phyloP scores from a whole-genome alignment of 2,113 vertebrate species.

The Colius striatus region DNA sequence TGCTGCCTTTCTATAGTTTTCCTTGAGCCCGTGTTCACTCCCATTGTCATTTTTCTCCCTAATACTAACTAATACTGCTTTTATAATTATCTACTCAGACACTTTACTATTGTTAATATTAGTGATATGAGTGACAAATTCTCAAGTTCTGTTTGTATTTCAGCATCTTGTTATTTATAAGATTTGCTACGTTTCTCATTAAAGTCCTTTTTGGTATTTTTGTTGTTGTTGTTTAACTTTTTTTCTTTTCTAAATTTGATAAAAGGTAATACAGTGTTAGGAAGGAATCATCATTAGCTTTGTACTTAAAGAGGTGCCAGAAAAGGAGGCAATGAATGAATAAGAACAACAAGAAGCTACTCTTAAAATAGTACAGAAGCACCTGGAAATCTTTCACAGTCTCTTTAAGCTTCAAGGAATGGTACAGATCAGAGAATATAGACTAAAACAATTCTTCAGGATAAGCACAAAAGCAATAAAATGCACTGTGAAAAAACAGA shows the following conservation, averaged over 20 bases:
- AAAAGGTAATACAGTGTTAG: not conserved
- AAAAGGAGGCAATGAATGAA: not conserved
- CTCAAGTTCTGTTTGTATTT: not conserved
- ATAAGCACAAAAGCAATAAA: not conserved
- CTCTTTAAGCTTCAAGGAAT: not conserved
- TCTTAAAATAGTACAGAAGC: slow-evolving; percentile 19
- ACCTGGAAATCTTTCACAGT: not conserved
- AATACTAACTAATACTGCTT: not conserved
- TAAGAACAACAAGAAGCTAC: not conserved
- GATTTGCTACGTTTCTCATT: not conserved
- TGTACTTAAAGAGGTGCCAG: not conserved
- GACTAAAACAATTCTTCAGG: not conserved
- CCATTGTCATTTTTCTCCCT: not conserved
- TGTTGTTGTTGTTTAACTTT: too few relatives aligned
- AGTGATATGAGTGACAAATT: not conserved
- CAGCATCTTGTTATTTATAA: not conserved
- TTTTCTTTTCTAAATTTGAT: not conserved
- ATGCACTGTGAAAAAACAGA: not conserved
- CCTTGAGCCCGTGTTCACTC: not conserved
- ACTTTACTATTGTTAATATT: not conserved
- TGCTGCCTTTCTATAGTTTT: not conserved
- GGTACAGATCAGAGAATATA: not conserved
- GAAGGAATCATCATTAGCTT: not conserved
- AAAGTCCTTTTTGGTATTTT: too few relatives aligned
- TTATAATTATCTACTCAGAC: not conserved